These are phyloP conservation scores for Sarotherodon lohbergeri DNA, from an alignment of 2,113 vertebrate species.

Conservation along the genomic window DNA sequence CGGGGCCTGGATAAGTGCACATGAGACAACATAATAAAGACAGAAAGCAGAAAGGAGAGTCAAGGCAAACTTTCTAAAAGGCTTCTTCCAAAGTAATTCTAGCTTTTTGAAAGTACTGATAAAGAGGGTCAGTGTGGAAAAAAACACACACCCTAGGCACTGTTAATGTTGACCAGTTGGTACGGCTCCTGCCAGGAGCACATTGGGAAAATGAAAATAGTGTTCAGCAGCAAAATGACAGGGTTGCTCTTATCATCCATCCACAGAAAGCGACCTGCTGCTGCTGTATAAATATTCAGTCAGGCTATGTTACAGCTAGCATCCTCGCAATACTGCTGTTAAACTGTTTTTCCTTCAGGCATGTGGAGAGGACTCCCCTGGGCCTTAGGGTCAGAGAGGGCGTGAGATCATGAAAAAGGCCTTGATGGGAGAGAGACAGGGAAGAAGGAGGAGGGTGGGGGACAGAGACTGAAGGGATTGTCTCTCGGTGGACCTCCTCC, in stretches of 20 bases:
- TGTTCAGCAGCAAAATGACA: constrained; percentile 2
- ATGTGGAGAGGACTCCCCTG: constrained; percentile 34
- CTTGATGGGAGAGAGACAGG: constrained; percentile 9
- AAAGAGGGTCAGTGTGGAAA: background rate
- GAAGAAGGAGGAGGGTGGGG: background rate
- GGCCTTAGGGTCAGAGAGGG: constrained; percentile 48
- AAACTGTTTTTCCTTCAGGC: constrained; percentile 34
- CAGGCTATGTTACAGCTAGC: constrained; percentile 10
- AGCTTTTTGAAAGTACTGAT: background rate
- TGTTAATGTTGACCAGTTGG: background rate
- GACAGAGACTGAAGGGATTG: constrained; percentile 10
- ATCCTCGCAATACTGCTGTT: background rate
- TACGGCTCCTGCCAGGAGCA: background rate
- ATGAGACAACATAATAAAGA: background rate
- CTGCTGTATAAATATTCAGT: constrained; percentile 49
- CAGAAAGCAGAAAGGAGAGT: background rate
- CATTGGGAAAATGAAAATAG: constrained; percentile 28
- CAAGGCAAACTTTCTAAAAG: background rate
- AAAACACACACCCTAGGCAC: background rate
- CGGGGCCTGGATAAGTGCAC: background rate
- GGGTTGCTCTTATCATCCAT: background rate
- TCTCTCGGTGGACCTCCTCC: constrained; percentile 33
- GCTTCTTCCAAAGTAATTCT: background rate
- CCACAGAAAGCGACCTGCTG: constrained; percentile 25
- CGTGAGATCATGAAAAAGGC: constrained; percentile 55